Evolutionary conservation across 2,888 invertebrate species (phyloP), one percentile per base, ranked within the genome.

Genomic region (Anarsia innoxiella): DNA sequence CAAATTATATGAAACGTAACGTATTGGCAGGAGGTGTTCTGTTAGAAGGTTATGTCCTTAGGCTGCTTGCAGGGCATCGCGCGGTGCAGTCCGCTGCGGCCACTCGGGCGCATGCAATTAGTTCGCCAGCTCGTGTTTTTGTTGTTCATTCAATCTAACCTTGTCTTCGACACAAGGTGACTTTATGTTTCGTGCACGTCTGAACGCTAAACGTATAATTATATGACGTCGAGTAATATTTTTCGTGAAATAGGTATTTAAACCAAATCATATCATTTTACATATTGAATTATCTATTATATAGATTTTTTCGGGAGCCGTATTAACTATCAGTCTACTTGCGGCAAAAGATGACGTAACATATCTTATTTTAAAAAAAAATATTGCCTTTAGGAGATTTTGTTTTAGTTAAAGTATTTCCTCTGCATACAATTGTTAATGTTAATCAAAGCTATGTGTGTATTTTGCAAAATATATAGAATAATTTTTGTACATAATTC

Each of bases 131-230:
- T 66, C 56, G 44, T 53, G 73, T 79, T 80, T 80, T 78, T 80
- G 68, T 79, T 79, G 66, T 75, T 76, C 73, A 75, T 76, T 80
- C 70, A 75, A 73, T 57, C 56, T 78, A 76, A 82, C 83, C 83
- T 83, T 83, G 80, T 62, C 59, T 62, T 68, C 65, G 67, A 46
- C 56, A 68, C 79, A 84, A 84, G 83, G 83, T 84, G 83, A 83
- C 83, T 82, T 35, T 80, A 76, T 75, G 66, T 72, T 69, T 78
- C 73, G 76, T 74, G 78, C 62, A 65, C 70, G 78, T 78, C 77
- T 78, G 82, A 67, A 63, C 77, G 74, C 70, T 75, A 74, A 77
- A 74, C 75, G 63, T 79, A 66, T 78, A 77, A 82, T 82, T 80
- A 80, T 69, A 67, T 72, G 71, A 72, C 67, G 70, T 72, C 68